A percentile compares a stretch with the other conserved stretches of the same genome.
These are phyloP conservation scores for Melieria omissa DNA, from an alignment of 2,888 invertebrate species.

Conservation along the genomic window DNA sequence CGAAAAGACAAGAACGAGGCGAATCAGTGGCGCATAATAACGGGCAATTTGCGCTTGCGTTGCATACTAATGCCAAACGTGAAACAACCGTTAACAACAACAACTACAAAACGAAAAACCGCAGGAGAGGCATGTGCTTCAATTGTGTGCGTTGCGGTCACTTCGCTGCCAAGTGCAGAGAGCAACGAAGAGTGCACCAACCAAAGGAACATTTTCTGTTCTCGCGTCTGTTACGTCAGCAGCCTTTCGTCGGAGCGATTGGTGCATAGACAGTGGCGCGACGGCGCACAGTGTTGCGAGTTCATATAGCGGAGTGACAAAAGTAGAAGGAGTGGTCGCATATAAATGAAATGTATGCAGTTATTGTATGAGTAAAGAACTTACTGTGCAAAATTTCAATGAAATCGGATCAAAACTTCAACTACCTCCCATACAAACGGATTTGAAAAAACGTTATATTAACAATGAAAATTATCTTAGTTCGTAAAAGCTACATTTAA, in stretches of 20 bases:
- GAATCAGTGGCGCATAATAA: slow-evolving; percentile 15
- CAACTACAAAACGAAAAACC: slow-evolving; percentile 1
- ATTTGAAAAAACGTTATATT: too few relatives aligned
- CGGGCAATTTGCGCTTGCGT: slow-evolving; percentile 8
- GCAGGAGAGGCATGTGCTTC: slow-evolving; percentile 24
- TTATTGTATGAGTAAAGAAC: too few relatives aligned
- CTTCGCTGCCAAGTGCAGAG: slow-evolving; percentile 26
- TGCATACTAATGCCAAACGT: slow-evolving; percentile 11
- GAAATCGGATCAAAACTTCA: too few relatives aligned
- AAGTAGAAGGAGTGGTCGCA: too few relatives aligned
- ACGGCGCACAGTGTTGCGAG: too few relatives aligned
- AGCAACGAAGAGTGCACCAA: neutral
- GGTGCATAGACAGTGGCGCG: slow-evolving; percentile 34
- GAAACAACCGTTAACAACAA: neutral
- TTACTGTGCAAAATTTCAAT: too few relatives aligned
- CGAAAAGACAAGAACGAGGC: slow-evolving; percentile 17
- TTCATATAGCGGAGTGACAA: too few relatives aligned
- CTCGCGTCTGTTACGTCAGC: too few relatives aligned
- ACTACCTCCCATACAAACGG: too few relatives aligned
- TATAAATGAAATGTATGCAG: too few relatives aligned
- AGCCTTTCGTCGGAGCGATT: neutral
- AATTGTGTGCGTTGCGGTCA: slow-evolving; percentile 27
- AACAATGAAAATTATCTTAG: too few relatives aligned
- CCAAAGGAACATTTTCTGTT: neutral
- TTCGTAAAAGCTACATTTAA: too few relatives aligned